phyloP scores from a whole-genome alignment of 2,888 invertebrate genomes.

The Marronus borbonicus region DNA sequence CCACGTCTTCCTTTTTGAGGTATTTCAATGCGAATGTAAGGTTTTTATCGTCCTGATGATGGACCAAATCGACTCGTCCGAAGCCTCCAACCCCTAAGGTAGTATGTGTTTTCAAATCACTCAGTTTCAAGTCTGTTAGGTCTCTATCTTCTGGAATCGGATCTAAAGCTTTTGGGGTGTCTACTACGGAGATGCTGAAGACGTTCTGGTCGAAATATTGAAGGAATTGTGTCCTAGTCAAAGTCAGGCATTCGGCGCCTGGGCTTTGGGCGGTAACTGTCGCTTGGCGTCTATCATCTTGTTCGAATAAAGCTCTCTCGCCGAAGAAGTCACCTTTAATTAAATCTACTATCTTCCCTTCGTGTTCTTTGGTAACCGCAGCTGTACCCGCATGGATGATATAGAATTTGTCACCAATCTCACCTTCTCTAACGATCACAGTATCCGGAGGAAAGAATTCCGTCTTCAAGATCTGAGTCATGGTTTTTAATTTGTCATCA shows the following conservation, averaged over 20 bases:
- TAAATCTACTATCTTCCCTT: slow-evolving; percentile 78
- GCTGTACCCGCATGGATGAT: slow-evolving; percentile 91
- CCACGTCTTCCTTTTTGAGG: slow-evolving; percentile 78
- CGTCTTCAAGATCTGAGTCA: slow-evolving; percentile 91
- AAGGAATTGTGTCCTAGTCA: slow-evolving; percentile 85
- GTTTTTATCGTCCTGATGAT: slow-evolving; percentile 63
- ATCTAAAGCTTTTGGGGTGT: slow-evolving; percentile 40
- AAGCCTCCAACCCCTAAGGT: slow-evolving; percentile 94
- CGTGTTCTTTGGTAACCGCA: slow-evolving; percentile 79
- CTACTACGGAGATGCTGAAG: slow-evolving; percentile 40
- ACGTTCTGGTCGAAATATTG: slow-evolving; percentile 86
- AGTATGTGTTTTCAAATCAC: slow-evolving; percentile 84
- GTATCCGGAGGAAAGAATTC: slow-evolving; percentile 87
- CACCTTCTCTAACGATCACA: slow-evolving; percentile 88
- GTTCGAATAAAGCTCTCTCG: slow-evolving; percentile 88
- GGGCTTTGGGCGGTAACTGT: slow-evolving; percentile 90
- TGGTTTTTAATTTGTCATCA: slow-evolving; percentile 81
- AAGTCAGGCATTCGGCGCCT: slow-evolving; percentile 88
- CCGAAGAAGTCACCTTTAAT: slow-evolving; percentile 90
- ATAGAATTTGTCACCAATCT: slow-evolving; percentile 91
- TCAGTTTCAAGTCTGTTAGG: slow-evolving; percentile 70
- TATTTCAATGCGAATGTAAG: slow-evolving; percentile 78
- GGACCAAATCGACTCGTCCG: slow-evolving; percentile 85
- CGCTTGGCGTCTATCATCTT: slow-evolving; percentile 90
- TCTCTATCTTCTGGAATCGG: slow-evolving; percentile 46